phyloP scores from a whole-genome alignment of 2,797 vertebrate species.

The Scomberomorus guttatus region DNA sequence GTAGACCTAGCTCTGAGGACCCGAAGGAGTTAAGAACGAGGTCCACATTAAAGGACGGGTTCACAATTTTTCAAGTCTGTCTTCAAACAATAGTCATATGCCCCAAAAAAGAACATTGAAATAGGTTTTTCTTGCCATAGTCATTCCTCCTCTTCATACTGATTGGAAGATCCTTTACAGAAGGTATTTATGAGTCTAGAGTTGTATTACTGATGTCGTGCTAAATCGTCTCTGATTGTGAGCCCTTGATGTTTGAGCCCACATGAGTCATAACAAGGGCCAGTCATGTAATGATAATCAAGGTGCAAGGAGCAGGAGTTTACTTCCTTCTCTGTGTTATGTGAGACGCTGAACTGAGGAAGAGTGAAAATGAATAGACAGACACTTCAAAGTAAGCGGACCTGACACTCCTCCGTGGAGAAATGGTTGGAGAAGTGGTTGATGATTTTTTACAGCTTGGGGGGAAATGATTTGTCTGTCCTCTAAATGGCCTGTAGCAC shows the following conservation, averaged over 20 bases:
- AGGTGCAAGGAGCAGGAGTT: too few relatives aligned
- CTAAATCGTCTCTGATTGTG: not conserved
- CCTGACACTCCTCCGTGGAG: not conserved
- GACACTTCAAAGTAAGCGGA: not conserved
- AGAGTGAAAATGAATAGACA: not conserved
- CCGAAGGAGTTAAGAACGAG: not conserved
- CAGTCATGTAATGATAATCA: too few relatives aligned
- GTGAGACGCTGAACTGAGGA: not conserved
- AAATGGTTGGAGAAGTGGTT: not conserved
- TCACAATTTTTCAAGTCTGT: too few relatives aligned
- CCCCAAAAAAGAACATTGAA: too few relatives aligned
- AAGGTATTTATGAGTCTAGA: not conserved
- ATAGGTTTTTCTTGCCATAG: too few relatives aligned
- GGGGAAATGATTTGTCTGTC: constrained; percentile 17
- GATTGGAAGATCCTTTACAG: not conserved
- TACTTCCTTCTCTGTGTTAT: not conserved
- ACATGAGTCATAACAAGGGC: too few relatives aligned
- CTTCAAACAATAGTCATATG: too few relatives aligned
- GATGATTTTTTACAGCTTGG: constrained; percentile 1
- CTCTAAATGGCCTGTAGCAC: constrained; percentile 17
- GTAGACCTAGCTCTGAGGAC: not conserved
- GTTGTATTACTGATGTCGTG: not conserved
- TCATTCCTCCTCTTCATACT: too few relatives aligned
- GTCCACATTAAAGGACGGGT: not conserved
- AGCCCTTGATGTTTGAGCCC: not conserved